Evolutionary conservation across 2,797 vertebrate species (phyloP).

Genomic region (Pteropus rufus): DNA sequence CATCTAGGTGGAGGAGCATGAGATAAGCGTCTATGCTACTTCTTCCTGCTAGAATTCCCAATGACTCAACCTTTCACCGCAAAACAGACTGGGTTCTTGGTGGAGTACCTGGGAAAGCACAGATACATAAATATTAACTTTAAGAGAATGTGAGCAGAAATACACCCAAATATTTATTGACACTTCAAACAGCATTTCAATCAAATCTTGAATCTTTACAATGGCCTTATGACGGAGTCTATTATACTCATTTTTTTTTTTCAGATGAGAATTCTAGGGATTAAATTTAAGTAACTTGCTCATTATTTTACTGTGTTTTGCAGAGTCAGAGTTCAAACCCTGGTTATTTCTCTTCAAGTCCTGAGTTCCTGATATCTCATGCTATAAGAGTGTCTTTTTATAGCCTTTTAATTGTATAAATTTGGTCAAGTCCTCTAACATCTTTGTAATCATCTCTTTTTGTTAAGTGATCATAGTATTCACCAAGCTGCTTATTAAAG

Average conservation of each 20-base stretch:
- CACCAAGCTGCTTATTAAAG: not conserved
- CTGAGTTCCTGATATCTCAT: not conserved
- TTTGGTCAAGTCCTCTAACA: not conserved
- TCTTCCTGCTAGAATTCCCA: too few species aligned
- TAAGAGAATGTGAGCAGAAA: not conserved
- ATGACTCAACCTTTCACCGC: not conserved
- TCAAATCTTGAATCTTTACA: not conserved
- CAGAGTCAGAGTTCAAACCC: not conserved
- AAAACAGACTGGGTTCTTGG: not conserved
- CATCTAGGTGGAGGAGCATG: accelerated
- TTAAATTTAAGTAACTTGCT: not conserved
- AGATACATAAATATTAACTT: not conserved
- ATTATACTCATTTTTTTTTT: not conserved
- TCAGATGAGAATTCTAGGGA: not conserved
- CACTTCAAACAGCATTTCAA: not conserved
- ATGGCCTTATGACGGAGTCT: not conserved
- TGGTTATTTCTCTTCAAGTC: not conserved
- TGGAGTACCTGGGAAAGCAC: not conserved
- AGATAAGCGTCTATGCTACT: accelerated
- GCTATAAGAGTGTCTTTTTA: not conserved
- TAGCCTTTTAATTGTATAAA: not conserved
- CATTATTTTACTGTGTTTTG: not conserved
- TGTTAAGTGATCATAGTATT: not conserved
- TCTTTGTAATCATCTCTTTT: not conserved
- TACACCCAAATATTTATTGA: not conserved